Evolutionary conservation across 2,888 invertebrate species (phyloP).

Genomic region (Nephrotoma guestfalica): DNA sequence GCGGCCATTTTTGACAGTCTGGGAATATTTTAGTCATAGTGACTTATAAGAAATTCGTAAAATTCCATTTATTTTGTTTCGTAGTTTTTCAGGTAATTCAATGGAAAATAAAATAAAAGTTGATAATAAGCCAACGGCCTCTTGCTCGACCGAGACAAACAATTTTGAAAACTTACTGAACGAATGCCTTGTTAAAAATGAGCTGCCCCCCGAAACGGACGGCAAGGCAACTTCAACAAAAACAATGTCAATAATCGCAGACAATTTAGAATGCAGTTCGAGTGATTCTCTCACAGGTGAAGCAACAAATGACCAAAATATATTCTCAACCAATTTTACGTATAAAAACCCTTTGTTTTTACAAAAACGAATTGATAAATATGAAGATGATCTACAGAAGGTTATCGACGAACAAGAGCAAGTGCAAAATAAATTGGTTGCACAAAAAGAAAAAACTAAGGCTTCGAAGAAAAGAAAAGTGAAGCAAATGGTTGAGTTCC

Average conservation of each 20-base stretch:
- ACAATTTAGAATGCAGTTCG: background rate
- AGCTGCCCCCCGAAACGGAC: background rate
- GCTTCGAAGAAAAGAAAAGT: background rate
- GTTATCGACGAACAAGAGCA: background rate
- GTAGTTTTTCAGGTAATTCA: too few relatives aligned
- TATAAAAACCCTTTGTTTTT: background rate
- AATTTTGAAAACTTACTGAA: background rate
- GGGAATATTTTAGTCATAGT: too few relatives aligned
- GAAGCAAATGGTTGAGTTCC: background rate
- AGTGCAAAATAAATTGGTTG: background rate
- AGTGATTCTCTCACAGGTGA: background rate
- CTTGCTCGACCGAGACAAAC: background rate
- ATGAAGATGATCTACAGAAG: background rate
- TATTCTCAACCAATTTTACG: background rate
- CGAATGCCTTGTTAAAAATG: background rate
- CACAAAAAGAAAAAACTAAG: background rate
- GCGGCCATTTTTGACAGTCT: too few relatives aligned
- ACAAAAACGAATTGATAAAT: background rate
- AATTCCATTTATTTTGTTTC: too few relatives aligned
- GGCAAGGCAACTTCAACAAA: background rate
- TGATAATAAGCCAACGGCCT: background rate
- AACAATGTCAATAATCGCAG: background rate
- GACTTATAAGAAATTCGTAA: too few relatives aligned
- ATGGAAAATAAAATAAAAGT: background rate
- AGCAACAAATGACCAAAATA: background rate